Evolutionary conservation across 2,888 invertebrate species (phyloP).

Genomic region (Limenitis camilla): DNA sequence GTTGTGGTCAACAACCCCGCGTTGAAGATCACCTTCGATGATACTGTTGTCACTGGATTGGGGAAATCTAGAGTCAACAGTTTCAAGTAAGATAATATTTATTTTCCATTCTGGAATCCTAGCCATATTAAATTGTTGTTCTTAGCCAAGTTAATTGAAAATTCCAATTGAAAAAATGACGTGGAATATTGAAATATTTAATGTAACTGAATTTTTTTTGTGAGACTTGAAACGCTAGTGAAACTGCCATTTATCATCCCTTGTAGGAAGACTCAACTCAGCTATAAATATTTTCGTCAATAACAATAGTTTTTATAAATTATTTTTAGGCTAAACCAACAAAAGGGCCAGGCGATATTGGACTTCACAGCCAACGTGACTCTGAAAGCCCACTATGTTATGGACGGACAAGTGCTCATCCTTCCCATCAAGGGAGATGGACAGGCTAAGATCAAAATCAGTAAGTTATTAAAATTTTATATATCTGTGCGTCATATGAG

Average conservation of each 20-base stretch:
- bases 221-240: too few species aligned
- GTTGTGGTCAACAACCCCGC: conserved; percentile 61
- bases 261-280: too few species aligned
- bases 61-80: conserved; percentile 50
- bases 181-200: too few species aligned
- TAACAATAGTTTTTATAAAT: neutral
- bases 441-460: conserved; percentile 65
- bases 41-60: conserved; percentile 64
- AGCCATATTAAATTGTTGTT: too few species aligned
- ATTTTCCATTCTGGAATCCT: too few species aligned
- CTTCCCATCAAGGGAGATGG: conserved; percentile 71
- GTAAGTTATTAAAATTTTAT: conserved; percentile 50
- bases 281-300: too few species aligned
- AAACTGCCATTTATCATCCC: too few species aligned
- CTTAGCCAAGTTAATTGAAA: too few species aligned
- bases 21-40: conserved; percentile 57
- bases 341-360: conserved; percentile 49
- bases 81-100: conserved; percentile 48
- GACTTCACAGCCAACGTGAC: conserved; percentile 70
- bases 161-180: too few species aligned
- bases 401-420: conserved; percentile 69
- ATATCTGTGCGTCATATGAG: too few species aligned
- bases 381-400: conserved; percentile 66
- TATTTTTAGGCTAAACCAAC: conserved; percentile 44
- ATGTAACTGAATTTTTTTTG: too few species aligned